Conservation (phyloP, 1,140 invertebrate species). For the Euura lappo region DNA sequence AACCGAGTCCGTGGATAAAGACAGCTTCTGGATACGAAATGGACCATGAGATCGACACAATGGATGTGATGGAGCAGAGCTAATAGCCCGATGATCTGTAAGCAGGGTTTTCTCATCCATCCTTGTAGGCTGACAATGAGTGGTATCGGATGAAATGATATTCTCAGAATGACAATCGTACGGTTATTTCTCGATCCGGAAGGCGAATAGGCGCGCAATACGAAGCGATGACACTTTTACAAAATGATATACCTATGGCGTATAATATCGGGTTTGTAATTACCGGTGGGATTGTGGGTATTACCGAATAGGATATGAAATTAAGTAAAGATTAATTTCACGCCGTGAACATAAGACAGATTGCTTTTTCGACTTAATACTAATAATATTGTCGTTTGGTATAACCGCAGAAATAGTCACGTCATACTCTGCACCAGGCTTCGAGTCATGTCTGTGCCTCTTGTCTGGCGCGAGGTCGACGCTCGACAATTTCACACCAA, state of each 20-base stretch:
- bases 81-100: neutral
- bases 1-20: neutral
- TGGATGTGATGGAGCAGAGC: neutral
- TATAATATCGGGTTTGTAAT: neutral
- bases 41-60: neutral
- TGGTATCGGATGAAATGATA: no score
- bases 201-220: no score
- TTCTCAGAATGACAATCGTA: no score
- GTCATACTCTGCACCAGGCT: neutral
- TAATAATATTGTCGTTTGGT: neutral
- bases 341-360: neutral
- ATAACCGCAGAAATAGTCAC: neutral
- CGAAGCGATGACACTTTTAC: no score
- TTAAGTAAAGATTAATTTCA: slow-evolving; percentile 2
- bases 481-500: no score
- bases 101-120: neutral
- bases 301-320: neutral
- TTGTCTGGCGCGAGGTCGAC: no score
- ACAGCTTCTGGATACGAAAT: neutral
- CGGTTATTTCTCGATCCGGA: no score
- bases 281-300: slow-evolving; percentile 3
- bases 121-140: no score
- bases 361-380: neutral
- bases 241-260: no score
- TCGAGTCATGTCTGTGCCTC: no score